Percentiles rank a stretch among this genome's conserved stretches.
Conservation (phyloP, 2,888 invertebrate genomes). For the Tolmerus cingulatus region DNA sequence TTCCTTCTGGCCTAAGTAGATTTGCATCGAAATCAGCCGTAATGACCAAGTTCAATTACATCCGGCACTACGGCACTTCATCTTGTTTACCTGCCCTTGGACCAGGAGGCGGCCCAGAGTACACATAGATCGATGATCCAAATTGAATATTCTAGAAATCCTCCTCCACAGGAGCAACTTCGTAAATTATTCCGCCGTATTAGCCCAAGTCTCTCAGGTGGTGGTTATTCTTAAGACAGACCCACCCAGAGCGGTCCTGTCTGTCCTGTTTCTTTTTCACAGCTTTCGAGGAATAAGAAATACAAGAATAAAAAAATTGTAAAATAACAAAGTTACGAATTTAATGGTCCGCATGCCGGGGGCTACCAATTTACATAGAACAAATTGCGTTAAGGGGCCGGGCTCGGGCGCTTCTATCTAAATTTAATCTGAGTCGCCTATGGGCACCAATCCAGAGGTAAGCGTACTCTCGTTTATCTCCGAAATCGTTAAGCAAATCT, state of each 20-base stretch:
- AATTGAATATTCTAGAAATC: background rate
- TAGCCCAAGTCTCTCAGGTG: background rate
- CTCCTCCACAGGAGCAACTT: background rate
- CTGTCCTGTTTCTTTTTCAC: background rate
- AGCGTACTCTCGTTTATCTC: conserved; percentile 18
- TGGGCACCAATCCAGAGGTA: conserved; percentile 26
- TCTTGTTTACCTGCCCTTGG: background rate
- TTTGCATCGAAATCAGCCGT: background rate
- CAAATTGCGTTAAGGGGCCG: conserved; percentile 4
- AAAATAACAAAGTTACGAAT: background rate
- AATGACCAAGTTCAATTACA: background rate
- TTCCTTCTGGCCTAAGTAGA: background rate
- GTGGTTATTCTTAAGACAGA: background rate
- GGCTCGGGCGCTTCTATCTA: background rate
- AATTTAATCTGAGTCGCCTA: conserved; percentile 28
- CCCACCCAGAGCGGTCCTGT: background rate
- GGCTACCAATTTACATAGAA: conserved; percentile 21
- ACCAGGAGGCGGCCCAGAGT: background rate
- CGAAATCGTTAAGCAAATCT: conserved; percentile 26
- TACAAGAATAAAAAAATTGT: background rate
- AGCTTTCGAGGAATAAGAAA: background rate
- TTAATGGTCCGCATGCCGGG: conserved; percentile 14
- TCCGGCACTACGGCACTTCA: background rate
- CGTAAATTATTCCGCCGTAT: background rate
- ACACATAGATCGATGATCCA: background rate